Conservation (phyloP, 2,797 vertebrate species). For the Sebastes miniatus region DNA sequence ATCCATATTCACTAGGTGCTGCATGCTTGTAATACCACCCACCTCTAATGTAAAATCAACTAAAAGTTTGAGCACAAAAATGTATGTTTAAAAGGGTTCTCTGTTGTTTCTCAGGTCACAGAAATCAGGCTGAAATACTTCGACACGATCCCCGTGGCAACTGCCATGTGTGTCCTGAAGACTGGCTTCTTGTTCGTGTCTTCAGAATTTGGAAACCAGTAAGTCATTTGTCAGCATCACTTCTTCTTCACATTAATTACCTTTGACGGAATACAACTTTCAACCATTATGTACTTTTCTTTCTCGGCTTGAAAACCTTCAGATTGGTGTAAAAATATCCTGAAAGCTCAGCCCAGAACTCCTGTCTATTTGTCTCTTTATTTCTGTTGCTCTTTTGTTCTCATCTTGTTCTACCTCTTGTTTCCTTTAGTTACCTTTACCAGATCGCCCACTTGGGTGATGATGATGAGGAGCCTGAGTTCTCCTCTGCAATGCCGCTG, state of each 20-base stretch:
- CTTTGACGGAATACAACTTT: background rate
- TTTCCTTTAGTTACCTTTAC: slow-evolving; percentile 90
- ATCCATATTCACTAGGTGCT: background rate
- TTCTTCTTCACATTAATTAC: background rate
- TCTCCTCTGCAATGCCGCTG: slow-evolving; percentile 98
- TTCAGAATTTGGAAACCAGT: slow-evolving; percentile 99
- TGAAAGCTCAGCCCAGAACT: background rate
- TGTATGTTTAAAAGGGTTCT: background rate
- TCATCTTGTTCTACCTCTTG: background rate
- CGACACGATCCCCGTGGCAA: slow-evolving; percentile 95
- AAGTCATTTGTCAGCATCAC: slow-evolving; percentile 71
- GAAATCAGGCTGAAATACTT: slow-evolving; percentile 99
- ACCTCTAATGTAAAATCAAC: background rate
- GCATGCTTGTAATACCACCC: background rate
- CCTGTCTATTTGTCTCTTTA: background rate
- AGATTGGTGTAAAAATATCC: background rate
- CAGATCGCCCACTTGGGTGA: slow-evolving; percentile 99
- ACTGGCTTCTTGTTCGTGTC: slow-evolving; percentile 97
- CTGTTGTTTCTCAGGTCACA: slow-evolving; percentile 86
- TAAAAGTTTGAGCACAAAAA: background rate
- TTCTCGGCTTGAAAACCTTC: background rate
- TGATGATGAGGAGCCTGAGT: slow-evolving; percentile 97
- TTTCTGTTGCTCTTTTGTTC: background rate
- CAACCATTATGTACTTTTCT: background rate
- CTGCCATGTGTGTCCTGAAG: slow-evolving; percentile 98